Percentiles rank a stretch among this genome's conserved stretches.
phyloP scores from a whole-genome alignment of 2,888 invertebrate genomes.

The Melipona beecheii region DNA sequence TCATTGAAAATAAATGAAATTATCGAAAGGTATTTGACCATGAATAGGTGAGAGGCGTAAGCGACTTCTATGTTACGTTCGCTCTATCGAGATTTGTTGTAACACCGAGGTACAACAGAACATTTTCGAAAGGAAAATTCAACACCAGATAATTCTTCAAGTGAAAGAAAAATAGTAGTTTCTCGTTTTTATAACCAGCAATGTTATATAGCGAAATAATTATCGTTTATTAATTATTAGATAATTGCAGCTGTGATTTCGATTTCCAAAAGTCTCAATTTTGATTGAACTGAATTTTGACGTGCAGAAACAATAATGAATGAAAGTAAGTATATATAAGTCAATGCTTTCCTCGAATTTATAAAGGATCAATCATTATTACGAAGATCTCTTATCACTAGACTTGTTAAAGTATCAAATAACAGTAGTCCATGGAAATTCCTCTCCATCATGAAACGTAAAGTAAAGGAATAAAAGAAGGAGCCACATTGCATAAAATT shows the following conservation, averaged over 20 bases:
- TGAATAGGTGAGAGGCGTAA: slow-evolving; percentile 51
- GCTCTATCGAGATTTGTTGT: slow-evolving; percentile 46
- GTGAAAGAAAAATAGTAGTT: neutral
- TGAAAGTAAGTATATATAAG: neutral
- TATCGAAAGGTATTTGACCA: slow-evolving; percentile 38
- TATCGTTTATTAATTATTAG: no score
- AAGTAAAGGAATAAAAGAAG: neutral
- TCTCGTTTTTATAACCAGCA: no score
- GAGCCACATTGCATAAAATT: neutral
- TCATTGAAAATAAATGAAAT: slow-evolving; percentile 13
- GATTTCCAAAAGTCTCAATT: neutral
- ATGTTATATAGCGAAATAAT: no score
- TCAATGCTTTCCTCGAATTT: neutral
- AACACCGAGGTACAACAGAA: slow-evolving; percentile 40
- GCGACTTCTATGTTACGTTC: slow-evolving; percentile 47
- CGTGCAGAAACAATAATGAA: neutral
- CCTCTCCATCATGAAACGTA: neutral
- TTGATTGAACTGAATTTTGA: neutral
- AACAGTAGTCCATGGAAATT: neutral
- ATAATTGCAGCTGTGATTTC: no score
- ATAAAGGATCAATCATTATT: neutral
- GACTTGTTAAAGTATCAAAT: neutral
- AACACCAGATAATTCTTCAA: neutral
- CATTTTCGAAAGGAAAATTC: slow-evolving; percentile 20
- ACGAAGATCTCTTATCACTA: neutral